These are phyloP conservation scores for Empidonax alnorum DNA, from an alignment of 2,113 vertebrate genomes.

Conservation along the genomic window DNA sequence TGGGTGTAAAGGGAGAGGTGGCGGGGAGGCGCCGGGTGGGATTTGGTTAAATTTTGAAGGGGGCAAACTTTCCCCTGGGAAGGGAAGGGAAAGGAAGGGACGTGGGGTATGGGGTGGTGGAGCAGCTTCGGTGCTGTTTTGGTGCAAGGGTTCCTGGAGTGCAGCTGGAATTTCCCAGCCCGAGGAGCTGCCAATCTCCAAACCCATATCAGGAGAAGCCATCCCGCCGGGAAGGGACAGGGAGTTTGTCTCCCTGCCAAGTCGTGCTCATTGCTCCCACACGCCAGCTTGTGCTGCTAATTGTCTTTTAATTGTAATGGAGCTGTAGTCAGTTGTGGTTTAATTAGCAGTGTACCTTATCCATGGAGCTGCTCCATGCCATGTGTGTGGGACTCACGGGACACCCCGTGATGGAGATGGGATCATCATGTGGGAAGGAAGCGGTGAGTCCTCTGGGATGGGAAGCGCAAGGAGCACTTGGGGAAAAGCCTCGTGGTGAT, in stretches of 20 bases:
- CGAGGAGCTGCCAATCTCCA: neutral
- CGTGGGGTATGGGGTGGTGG: neutral
- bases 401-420: neutral
- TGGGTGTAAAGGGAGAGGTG: neutral
- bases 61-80: neutral
- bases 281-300: constrained; percentile 65
- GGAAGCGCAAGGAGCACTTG: accelerated
- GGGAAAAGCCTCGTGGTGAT: accelerated
- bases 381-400: accelerated
- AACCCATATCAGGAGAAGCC: accelerated
- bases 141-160: neutral
- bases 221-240: neutral
- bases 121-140: accelerated
- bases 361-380: neutral
- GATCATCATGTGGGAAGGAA: accelerated
- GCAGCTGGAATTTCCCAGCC: neutral
- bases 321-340: constrained; percentile 46
- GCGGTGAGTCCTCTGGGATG: accelerated
- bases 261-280: constrained; percentile 40
- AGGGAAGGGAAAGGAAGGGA: neutral
- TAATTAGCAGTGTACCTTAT: constrained; percentile 65
- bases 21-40: neutral
- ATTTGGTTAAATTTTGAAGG: neutral
- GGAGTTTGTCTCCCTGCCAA: constrained; percentile 19
- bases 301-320: constrained; percentile 75